phyloP scores from a whole-genome alignment of 2,888 invertebrate species.

The Temnothorax rugatulus region DNA sequence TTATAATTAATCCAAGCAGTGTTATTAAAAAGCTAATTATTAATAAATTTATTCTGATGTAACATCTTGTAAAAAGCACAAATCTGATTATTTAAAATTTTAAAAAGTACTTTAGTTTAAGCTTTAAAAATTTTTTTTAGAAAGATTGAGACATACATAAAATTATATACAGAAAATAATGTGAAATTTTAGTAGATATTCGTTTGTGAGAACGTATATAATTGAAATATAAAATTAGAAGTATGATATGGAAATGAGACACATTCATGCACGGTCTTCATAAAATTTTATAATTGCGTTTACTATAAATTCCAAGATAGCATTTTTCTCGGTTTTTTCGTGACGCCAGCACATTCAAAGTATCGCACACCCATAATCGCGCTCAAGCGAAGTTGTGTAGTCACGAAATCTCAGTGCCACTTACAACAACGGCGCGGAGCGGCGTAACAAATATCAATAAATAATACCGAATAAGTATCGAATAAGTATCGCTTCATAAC shows the following conservation, averaged over 20 bases:
- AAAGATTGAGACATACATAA: neutral
- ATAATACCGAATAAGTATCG: conserved; percentile 1
- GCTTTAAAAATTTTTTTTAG: neutral
- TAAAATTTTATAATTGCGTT: neutral
- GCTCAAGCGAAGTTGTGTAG: neutral
- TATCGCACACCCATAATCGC: neutral
- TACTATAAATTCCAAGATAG: neutral
- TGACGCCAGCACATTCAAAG: neutral
- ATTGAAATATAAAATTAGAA: neutral
- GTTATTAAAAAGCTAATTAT: neutral
- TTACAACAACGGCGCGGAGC: neutral
- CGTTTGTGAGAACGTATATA: too few relatives aligned
- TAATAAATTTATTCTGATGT: neutral
- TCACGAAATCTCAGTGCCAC: neutral
- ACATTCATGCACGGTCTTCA: neutral
- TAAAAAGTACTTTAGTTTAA: neutral
- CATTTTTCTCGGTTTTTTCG: neutral
- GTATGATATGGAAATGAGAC: neutral
- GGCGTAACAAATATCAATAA: neutral
- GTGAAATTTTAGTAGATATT: too few relatives aligned
- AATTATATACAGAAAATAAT: neutral
- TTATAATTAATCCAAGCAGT: neutral
- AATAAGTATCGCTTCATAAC: conserved; percentile 11
- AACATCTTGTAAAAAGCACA: neutral
- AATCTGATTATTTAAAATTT: neutral